Evolutionary conservation across 1,140 invertebrate species (phyloP).

Genomic region (Trichomalopsis sarcophagae): DNA sequence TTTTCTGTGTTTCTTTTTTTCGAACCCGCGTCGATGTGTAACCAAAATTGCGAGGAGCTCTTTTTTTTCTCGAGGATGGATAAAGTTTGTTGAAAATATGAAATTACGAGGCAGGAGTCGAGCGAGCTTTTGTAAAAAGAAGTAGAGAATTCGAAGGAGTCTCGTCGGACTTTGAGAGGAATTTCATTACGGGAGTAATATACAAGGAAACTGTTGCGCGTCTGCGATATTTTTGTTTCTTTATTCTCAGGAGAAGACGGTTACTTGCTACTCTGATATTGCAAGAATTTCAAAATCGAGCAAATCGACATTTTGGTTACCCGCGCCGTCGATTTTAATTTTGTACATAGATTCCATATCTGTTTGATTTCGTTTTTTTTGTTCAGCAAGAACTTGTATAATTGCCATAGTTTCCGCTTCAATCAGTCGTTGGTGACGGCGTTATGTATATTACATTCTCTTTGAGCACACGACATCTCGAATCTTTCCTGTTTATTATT

Average conservation of each 20-base stretch:
- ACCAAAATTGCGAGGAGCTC: constrained; percentile 35
- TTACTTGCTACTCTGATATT: neutral
- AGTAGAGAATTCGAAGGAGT: neutral
- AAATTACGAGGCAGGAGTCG: neutral
- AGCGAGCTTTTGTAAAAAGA: neutral
- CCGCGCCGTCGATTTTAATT: neutral
- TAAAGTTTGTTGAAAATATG: neutral
- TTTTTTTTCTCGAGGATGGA: neutral
- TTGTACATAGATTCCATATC: constrained; percentile 28
- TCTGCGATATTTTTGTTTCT: too few species aligned
- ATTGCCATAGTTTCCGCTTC: constrained; percentile 15
- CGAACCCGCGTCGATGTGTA: constrained; percentile 47
- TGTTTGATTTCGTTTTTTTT: constrained; percentile 13
- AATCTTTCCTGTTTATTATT: neutral
- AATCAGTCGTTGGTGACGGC: constrained; percentile 20
- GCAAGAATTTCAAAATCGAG: neutral
- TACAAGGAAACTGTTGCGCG: neutral
- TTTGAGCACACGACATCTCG: neutral
- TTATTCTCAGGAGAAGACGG: too few species aligned
- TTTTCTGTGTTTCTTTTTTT: constrained; percentile 37
- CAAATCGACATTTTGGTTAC: constrained; percentile 31
- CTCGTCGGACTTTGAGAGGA: neutral
- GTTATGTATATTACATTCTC: neutral
- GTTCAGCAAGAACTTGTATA: neutral
- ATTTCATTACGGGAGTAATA: neutral